A percentile compares a stretch with the other conserved stretches of the same genome.
These are phyloP conservation scores for Scomber japonicus DNA, from an alignment of 2,113 vertebrate species.

Conservation along the genomic window DNA sequence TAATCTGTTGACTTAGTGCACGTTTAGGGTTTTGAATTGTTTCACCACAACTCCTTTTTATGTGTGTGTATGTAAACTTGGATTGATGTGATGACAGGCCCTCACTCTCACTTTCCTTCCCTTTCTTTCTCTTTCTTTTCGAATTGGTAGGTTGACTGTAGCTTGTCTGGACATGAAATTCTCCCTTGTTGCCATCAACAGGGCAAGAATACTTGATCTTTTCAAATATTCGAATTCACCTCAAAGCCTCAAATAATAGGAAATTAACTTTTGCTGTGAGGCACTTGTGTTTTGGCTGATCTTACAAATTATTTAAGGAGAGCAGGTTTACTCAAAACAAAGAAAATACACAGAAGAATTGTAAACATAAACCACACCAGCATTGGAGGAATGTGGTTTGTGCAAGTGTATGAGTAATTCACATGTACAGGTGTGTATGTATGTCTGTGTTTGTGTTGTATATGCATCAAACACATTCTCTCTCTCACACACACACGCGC, in stretches of 20 bases:
- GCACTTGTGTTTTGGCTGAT: background rate
- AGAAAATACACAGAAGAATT: background rate
- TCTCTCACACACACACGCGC: slow-evolving; percentile 25
- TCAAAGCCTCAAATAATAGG: background rate
- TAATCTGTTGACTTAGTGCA: slow-evolving; percentile 70
- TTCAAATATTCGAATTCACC: slow-evolving; percentile 15
- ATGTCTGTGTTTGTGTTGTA: slow-evolving; percentile 68
- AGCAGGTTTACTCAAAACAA: background rate
- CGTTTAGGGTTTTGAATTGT: slow-evolving; percentile 51
- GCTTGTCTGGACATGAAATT: slow-evolving; percentile 72
- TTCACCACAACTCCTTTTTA: slow-evolving; percentile 41
- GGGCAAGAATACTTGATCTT: slow-evolving; percentile 28
- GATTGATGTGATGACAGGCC: slow-evolving; percentile 60
- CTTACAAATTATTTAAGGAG: background rate
- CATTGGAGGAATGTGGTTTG: slow-evolving; percentile 28
- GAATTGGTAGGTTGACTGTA: slow-evolving; percentile 40
- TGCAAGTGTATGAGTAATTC: slow-evolving; percentile 12
- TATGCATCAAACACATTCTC: slow-evolving; percentile 58
- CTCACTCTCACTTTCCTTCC: slow-evolving; percentile 59
- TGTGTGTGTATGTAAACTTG: slow-evolving; percentile 44
- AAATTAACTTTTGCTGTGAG: background rate
- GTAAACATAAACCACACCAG: background rate
- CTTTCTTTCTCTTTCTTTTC: slow-evolving; percentile 49
- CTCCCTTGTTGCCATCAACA: slow-evolving; percentile 40
- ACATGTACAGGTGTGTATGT: slow-evolving; percentile 31